Percentiles rank a stretch among this genome's conserved stretches.
Evolutionary conservation across 2,888 invertebrate species (phyloP).

Genomic region (Argyra leucocephala): DNA sequence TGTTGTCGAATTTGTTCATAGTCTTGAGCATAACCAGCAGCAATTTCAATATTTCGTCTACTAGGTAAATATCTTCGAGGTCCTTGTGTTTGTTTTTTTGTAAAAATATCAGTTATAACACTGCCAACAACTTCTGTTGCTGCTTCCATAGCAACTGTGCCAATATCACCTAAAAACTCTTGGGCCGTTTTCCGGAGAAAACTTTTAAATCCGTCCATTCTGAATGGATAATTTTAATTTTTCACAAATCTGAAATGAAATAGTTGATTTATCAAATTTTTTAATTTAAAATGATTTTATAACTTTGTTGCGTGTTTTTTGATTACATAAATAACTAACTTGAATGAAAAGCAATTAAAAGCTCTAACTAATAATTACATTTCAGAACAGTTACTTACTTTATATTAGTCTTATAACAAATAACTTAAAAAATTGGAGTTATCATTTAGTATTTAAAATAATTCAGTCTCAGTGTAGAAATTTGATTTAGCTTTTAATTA

Average conservation of each 20-base stretch:
- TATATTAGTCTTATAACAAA: too few relatives aligned
- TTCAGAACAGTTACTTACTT: too few relatives aligned
- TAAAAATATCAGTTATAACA: constrained; percentile 47
- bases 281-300: too few relatives aligned
- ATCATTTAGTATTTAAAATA: too few relatives aligned
- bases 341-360: too few relatives aligned
- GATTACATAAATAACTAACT: too few relatives aligned
- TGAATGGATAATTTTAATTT: neutral
- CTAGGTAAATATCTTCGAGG: constrained; percentile 53
- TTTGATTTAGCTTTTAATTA: too few relatives aligned
- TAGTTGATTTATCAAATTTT: too few relatives aligned
- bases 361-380: too few relatives aligned
- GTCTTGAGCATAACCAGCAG: constrained; percentile 49
- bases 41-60: constrained; percentile 56
- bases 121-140: constrained; percentile 48
- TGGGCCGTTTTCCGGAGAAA: constrained; percentile 35
- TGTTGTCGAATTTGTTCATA: constrained; percentile 58
- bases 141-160: constrained; percentile 46
- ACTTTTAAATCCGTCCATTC: constrained; percentile 22
- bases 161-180: constrained; percentile 42
- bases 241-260: neutral
- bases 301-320: too few relatives aligned
- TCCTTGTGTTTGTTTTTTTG: constrained; percentile 50
- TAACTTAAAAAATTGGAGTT: too few relatives aligned
- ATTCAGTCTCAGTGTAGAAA: too few relatives aligned